Evolutionary conservation across 2,113 vertebrate species (phyloP).

Genomic region (Epinephelus lanceolatus): DNA sequence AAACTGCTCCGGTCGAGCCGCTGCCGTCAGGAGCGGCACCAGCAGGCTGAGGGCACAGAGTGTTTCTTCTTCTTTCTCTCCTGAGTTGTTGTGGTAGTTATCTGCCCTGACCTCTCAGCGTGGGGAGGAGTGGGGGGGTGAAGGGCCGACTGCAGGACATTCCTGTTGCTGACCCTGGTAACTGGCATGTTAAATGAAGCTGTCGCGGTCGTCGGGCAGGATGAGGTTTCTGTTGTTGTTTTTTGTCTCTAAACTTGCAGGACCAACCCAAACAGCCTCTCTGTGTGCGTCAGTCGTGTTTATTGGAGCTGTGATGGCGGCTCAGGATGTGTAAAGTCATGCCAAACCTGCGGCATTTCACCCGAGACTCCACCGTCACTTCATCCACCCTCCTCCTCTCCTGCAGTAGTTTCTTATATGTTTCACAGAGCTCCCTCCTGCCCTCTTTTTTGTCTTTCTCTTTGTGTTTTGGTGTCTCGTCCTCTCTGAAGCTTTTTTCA

Average conservation of each 20-base stretch:
- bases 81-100: background rate
- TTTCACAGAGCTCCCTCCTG: background rate
- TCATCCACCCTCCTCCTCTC: background rate
- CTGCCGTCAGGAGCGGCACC: background rate
- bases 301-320: background rate
- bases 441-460: too few species aligned
- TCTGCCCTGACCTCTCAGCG: conserved; percentile 22
- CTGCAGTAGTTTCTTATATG: background rate
- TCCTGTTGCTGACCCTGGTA: conserved; percentile 38
- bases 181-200: conserved; percentile 35
- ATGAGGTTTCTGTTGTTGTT: conserved; percentile 32
- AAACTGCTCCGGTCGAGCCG: background rate
- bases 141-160: conserved; percentile 45
- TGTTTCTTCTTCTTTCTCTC: background rate
- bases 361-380: background rate
- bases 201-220: background rate
- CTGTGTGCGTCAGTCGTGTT: conserved; percentile 16
- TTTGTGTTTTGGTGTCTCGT: background rate
- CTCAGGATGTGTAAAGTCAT: conserved; percentile 7
- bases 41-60: background rate
- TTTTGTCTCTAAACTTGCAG: conserved; percentile 1
- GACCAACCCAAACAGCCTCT: background rate
- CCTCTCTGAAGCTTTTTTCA: background rate
- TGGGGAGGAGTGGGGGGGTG: background rate
- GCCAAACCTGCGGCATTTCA: conserved; percentile 17